Base-by-base conservation (phyloP, 2,888 invertebrate genomes). In the Aspidiotus destructor region DNA sequence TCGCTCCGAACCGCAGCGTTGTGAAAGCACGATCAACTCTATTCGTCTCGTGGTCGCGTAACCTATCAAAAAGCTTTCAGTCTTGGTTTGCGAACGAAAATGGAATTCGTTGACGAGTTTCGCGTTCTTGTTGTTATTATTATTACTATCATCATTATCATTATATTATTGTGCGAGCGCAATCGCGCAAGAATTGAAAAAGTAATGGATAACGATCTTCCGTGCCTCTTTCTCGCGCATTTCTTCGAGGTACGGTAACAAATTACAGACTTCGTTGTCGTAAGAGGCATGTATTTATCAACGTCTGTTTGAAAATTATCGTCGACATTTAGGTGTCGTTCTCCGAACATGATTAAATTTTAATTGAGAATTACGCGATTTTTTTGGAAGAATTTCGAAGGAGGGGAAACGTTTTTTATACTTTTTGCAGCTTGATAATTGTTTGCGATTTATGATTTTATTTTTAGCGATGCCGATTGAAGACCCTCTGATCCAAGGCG, bases 401-500 rank as follows among this genome's bases (percentile, higher is more conserved):
- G 5, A 28, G 28, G 28, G 28, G 28, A 28, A 28, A 28, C 1
- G 28, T 28, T 6, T 6, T 52, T 52, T 52, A 52, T 1, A 52
- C 48, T 11, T 48, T 13, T 52, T 52, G 52, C 13, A 28, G 69
- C 41, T n/a, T 62, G 67, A 61, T 60, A 60, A 53, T 11, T 61
- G 58, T 62, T 68, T 70, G 68, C 28, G 28, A 28, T 28, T 1
- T 28, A 28, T 28, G 28, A 28, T 28, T 5, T 28, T 28, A 28
- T 28, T 72, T 74, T 41, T 76, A 85, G 85, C 83, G 79, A 78
- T 87, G 73, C 87, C 88, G 13, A 81, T 84, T 73, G 87, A 87
- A 76, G 86, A 86, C 58, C 88, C 88, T 54, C 83, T 83, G 76
- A 88, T 88, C 78, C 84, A 84, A 62, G 88, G 88, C 54, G 86